Evolutionary conservation across 1,140 invertebrate genomes (phyloP).

Genomic region (Acromyrmex charruanus): DNA sequence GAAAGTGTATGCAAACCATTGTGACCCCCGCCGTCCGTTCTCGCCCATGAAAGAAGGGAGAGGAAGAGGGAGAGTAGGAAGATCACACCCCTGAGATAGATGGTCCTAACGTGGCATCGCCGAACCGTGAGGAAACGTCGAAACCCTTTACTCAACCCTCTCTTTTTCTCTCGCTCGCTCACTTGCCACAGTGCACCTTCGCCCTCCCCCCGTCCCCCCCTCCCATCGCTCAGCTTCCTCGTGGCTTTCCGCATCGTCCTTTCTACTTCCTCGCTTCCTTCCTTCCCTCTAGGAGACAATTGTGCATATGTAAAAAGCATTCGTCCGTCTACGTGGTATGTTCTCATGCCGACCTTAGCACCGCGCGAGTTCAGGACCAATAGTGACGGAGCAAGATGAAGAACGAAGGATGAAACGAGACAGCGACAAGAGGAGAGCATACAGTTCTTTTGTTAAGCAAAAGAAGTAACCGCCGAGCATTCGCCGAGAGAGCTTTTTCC

Average conservation of each 20-base stretch:
- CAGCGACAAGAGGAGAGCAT: constrained; percentile 37
- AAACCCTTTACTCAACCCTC: constrained; percentile 62
- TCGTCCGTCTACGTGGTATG: constrained; percentile 63
- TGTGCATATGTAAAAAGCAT: constrained; percentile 76
- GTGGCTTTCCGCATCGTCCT: constrained; percentile 54
- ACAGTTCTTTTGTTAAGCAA: constrained; percentile 80
- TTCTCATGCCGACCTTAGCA: constrained; percentile 63
- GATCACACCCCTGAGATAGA: constrained; percentile 83
- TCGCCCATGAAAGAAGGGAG: constrained; percentile 8
- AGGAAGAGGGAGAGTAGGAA: constrained; percentile 56
- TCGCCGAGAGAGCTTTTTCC: constrained; percentile 65
- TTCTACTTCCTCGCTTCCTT: constrained; percentile 57
- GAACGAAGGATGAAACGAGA: constrained; percentile 30
- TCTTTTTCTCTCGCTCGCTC: constrained; percentile 39
- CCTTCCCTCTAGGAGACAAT: constrained; percentile 71
- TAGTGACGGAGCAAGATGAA: constrained; percentile 29
- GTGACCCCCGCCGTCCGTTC: constrained; percentile 82
- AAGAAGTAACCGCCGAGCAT: constrained; percentile 76
- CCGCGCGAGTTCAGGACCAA: constrained; percentile 60
- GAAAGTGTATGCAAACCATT: constrained; percentile 86
- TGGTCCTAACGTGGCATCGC: constrained; percentile 65
- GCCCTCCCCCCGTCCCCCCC: neutral
- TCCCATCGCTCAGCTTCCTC: constrained; percentile 34
- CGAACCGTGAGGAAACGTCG: constrained; percentile 68
- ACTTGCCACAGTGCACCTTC: constrained; percentile 48